Base-by-base conservation (phyloP, 2,113 vertebrate genomes). In the Oryzias melastigma region DNA sequence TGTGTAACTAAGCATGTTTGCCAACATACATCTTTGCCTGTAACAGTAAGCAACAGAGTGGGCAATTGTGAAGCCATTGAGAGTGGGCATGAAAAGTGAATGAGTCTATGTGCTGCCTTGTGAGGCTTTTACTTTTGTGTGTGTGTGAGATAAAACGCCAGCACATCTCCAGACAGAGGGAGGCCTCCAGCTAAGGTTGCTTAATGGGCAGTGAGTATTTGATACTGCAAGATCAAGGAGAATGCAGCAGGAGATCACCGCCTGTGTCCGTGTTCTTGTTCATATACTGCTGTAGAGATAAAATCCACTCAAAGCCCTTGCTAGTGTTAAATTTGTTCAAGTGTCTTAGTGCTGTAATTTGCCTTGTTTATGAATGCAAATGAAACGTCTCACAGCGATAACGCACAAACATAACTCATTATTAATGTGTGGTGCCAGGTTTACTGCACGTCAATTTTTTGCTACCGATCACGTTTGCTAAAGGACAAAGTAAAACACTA, bases 181-280 rank as follows among this genome's bases (percentile, higher is more conserved):
- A 13, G 46, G 75, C 72, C 72, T 75, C 65, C 62, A 68, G 79
- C 68, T 53, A 65, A 65, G 56, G 67, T 53, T 41, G 47, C 73
- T 62, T n/a, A 74, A 66, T 68, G 60, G 71, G 74, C 35, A 65
- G 52, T 0, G 51, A 51, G 47, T 65, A 18, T 56, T 29, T 44
- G 46, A 68, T 57, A 42, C 40, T 52, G 49, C 17, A 54, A 53
- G 16, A 68, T 71, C 58, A 75, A 65, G 60, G 24, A 29, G 55
- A 44, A 40, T 17, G 49, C 51, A 72, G 35, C 17, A 45, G 42
- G 17, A 40, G 13, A 40, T 43, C 19, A 20, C 7, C 43, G 7
- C 20, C 10, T 14, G 22, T 54, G 61, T 53, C 15, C 17, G 14
- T 71, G 27, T 49, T 5, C 24, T 56, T 44, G 71, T 72, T 56